Percentiles rank a stretch among this genome's conserved stretches.
Evolutionary conservation across 2,888 invertebrate genomes (phyloP).

Genomic region (Calameuta filiformis): DNA sequence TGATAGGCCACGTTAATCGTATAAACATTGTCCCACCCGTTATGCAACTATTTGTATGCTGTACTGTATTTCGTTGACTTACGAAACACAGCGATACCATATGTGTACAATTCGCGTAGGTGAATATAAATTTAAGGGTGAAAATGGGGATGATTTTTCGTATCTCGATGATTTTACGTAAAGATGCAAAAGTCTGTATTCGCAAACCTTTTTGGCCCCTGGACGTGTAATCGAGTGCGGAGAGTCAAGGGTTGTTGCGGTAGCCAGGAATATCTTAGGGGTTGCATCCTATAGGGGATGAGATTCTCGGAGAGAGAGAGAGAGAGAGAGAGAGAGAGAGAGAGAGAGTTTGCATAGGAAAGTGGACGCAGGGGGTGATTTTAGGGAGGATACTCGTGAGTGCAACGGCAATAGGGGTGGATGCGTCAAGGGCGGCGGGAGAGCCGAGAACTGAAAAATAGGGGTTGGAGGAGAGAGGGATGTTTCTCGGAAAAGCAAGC

Average conservation of each 20-base stretch:
- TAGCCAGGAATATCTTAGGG: neutral
- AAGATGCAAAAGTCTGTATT: neutral
- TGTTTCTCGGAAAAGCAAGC: constrained; percentile 53
- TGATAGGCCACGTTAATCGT: constrained; percentile 47
- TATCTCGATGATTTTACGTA: neutral
- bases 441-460: constrained; percentile 9
- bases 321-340: constrained; percentile 1
- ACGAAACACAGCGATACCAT: neutral
- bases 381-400: constrained; percentile 3
- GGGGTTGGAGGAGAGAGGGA: constrained; percentile 37
- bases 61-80: neutral
- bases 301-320: constrained; percentile 11
- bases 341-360: constrained; percentile 15
- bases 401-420: neutral
- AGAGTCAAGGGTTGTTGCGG: neutral
- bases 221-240: neutral
- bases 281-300: constrained; percentile 17
- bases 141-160: neutral
- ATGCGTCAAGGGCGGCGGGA: constrained; percentile 9
- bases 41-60: constrained; percentile 34
- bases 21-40: constrained; percentile 33
- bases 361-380: neutral
- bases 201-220: neutral
- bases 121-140: neutral
- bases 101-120: neutral